These are phyloP conservation scores for Drosophila kepulauana DNA, from an alignment of 1,140 invertebrate genomes.

Conservation along the genomic window DNA sequence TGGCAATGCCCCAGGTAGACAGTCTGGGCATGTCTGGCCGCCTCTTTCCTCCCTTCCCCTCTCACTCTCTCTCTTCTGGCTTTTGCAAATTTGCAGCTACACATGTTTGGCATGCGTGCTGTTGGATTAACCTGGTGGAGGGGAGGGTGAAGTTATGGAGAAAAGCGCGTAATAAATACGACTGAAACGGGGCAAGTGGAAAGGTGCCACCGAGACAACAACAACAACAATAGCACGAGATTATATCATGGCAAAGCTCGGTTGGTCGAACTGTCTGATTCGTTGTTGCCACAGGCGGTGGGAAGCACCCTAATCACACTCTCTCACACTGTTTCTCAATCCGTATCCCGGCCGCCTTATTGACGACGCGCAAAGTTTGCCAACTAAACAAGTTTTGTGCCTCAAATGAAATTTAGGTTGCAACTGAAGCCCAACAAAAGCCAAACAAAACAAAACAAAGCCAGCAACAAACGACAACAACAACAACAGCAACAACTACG, in stretches of 20 bases:
- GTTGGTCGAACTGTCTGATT: constrained; percentile 43
- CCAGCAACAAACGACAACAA: constrained; percentile 37
- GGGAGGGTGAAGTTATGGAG: constrained; percentile 29
- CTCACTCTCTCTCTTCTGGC: too few species aligned
- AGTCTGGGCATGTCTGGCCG: constrained; percentile 8
- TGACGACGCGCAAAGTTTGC: constrained; percentile 83
- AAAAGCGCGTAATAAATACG: constrained; percentile 71
- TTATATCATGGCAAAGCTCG: constrained; percentile 78
- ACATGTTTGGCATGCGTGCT: constrained; percentile 32
- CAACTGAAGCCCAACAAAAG: constrained; percentile 81
- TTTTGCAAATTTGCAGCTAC: constrained; percentile 34
- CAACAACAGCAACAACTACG: constrained; percentile 28
- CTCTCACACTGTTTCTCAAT: not conserved
- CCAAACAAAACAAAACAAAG: constrained; percentile 67
- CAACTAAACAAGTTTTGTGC: constrained; percentile 83
- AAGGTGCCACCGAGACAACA: not conserved
- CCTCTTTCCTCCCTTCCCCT: not conserved
- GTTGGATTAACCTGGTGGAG: not conserved
- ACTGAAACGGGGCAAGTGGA: constrained; percentile 9
- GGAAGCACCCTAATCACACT: not conserved
- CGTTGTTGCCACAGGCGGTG: constrained; percentile 16
- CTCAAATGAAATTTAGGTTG: constrained; percentile 84
- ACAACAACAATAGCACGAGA: constrained; percentile 42
- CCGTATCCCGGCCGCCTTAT: constrained; percentile 64
- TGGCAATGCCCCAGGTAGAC: constrained; percentile 15